Base-by-base conservation (phyloP, 2,113 vertebrate genomes). In the Clarias batrachus region DNA sequence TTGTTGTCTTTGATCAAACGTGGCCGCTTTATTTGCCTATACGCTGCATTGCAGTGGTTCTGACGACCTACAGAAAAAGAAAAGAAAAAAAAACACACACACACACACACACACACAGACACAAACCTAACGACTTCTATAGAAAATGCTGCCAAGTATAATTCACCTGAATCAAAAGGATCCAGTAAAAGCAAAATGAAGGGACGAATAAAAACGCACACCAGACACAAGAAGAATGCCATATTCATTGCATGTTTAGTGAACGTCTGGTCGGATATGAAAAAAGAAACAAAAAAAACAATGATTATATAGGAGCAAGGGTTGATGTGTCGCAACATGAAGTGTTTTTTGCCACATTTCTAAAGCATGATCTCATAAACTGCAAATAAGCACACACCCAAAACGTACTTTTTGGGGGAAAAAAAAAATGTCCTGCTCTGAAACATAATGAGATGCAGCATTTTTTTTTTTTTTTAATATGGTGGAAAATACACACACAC, bases 301-400 rank as follows among this genome's bases (percentile, higher is more conserved):
- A 90, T 89, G 87, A 94, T 95, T 96, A 96, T 93, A 93, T 94
- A 97, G 96, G 97, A 96, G 95, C 95, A 95, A 94, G 95, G 96
- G 93, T 94, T 92, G 97, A 98, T 98, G 95, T 95, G 97, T 97
- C 91, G 95, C 85, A 95, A 96, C 97, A 97, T 88, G 98, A 98
- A 96, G 94, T 95, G 96, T 95, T 97, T 97, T 98, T 97, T 95
- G 95, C 93, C 96, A 95, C 95, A 98, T 99, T 98, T 98, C 97
- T 98, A 92, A 94, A 93, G 94, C 92, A 94, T 99, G 97, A 98
- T 93, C 94, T 97, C 96, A 97, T 94, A 90, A 94, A 84, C 88
- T 73, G 92, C 63, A 87, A 73, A 91, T 89, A 93, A 80, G 96
- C 90, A 96, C 97, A 96, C 97, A 96, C 98, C 98, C 97, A 95